Percentiles rank a stretch among this genome's conserved stretches.
Evolutionary conservation across 1,140 invertebrate species (phyloP).

Genomic region (Bombus affinis): DNA sequence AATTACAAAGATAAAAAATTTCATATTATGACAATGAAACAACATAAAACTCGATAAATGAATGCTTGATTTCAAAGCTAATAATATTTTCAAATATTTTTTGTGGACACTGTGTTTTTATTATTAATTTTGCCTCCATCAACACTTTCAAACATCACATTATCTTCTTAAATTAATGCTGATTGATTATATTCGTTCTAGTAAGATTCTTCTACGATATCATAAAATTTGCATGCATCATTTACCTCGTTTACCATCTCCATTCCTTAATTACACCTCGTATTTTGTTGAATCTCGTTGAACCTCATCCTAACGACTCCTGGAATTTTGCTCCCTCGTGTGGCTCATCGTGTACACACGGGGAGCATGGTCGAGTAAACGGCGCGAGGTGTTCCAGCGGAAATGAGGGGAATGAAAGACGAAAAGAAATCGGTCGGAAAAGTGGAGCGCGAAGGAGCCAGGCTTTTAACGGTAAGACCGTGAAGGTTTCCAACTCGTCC

Average conservation of each 20-base stretch:
- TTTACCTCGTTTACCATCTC: neutral
- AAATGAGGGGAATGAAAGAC: slow-evolving; percentile 37
- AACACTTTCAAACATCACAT: no score
- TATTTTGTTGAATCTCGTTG: neutral
- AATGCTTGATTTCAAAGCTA: no score
- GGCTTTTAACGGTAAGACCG: slow-evolving; percentile 64
- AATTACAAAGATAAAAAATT: neutral
- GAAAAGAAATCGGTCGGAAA: slow-evolving; percentile 45
- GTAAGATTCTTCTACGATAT: neutral
- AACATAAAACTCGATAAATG: neutral
- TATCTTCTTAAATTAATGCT: neutral
- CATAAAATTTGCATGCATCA: neutral
- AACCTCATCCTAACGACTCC: no score
- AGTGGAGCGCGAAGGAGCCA: slow-evolving; percentile 42
- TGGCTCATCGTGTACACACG: neutral
- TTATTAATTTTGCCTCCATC: no score
- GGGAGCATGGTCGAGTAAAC: slow-evolving; percentile 12
- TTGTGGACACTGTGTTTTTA: no score
- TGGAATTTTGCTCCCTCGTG: slow-evolving; percentile 1
- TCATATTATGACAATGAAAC: neutral
- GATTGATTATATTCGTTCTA: neutral
- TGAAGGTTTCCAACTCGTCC: slow-evolving; percentile 45
- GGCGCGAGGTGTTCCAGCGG: slow-evolving; percentile 40
- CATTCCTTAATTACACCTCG: neutral
- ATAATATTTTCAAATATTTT: no score